A percentile compares a stretch with the other conserved stretches of the same genome.
Evolutionary conservation across 2,113 vertebrate genomes (phyloP).

Genomic region (Hippolais icterina): DNA sequence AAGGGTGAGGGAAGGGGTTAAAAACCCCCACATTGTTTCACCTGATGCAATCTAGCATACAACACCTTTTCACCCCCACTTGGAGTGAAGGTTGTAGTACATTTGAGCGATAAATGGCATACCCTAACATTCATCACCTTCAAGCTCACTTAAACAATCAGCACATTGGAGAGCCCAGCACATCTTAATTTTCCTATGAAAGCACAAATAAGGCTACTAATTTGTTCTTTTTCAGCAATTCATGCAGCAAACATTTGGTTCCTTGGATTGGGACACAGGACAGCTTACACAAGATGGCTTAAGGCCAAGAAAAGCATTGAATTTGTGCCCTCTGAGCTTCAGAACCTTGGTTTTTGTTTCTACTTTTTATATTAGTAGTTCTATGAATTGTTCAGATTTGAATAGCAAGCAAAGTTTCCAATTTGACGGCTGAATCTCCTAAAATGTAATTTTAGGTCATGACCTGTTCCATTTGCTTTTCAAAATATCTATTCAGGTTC

Average conservation of each 20-base stretch:
- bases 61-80: neutral
- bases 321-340: neutral
- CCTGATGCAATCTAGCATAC: neutral
- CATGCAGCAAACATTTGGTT: neutral
- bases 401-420: neutral
- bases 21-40: neutral
- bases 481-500: neutral
- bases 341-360: neutral
- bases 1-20: neutral
- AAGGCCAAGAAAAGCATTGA: slow-evolving; percentile 6
- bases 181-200: neutral
- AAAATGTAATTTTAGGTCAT: neutral
- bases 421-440: neutral
- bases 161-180: neutral
- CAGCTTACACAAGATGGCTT: slow-evolving; percentile 1
- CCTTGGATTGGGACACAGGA: neutral
- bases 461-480: neutral
- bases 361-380: neutral
- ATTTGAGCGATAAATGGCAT: neutral
- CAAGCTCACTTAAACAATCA: neutral
- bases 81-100: neutral
- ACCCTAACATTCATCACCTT: neutral
- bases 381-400: neutral
- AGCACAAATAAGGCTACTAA: neutral
- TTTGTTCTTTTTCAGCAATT: slow-evolving; percentile 31